Conservation (phyloP, 2,113 vertebrate genomes). For the Oncorhynchus clarkii region DNA sequence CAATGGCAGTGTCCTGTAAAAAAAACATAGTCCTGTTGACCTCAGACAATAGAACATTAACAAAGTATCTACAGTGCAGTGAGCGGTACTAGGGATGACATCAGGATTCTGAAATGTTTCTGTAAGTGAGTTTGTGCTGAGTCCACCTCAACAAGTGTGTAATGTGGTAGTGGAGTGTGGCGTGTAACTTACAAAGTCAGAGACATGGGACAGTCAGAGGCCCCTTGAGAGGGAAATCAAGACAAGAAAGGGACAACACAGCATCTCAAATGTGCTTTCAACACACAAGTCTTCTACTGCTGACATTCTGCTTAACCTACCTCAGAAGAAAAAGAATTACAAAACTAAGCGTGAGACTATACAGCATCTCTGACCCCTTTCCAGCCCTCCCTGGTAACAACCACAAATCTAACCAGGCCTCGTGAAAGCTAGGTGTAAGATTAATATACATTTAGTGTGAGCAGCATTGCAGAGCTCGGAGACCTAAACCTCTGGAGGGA, state of each 20-base stretch:
- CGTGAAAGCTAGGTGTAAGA: constrained; percentile 16
- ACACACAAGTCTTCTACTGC: constrained; percentile 40
- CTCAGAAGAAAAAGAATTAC: constrained; percentile 25
- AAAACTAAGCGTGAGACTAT: constrained; percentile 30
- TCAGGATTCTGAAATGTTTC: constrained; percentile 56
- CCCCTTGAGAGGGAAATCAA: constrained; percentile 47
- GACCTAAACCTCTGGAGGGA: neutral
- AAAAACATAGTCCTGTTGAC: constrained; percentile 30
- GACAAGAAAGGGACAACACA: constrained; percentile 29
- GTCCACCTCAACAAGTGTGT: constrained; percentile 59
- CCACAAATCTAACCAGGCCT: constrained; percentile 7
- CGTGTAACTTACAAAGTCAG: constrained; percentile 41
- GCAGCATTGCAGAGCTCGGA: no score
- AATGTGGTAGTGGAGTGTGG: constrained; percentile 55
- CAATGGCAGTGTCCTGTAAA: constrained; percentile 25
- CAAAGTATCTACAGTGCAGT: constrained; percentile 34
- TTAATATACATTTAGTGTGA: constrained; percentile 4
- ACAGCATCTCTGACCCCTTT: constrained; percentile 28
- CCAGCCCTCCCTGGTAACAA: neutral
- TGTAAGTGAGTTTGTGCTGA: constrained; percentile 59
- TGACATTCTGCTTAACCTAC: constrained; percentile 29
- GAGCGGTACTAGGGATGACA: constrained; percentile 56
- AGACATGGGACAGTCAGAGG: constrained; percentile 42
- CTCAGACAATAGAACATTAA: constrained; percentile 37
- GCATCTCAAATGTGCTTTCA: constrained; percentile 33